Evolutionary conservation across 2,797 vertebrate genomes (phyloP), one percentile per base, ranked within the genome.

Genomic region (Peromyscus melanophrys): DNA sequence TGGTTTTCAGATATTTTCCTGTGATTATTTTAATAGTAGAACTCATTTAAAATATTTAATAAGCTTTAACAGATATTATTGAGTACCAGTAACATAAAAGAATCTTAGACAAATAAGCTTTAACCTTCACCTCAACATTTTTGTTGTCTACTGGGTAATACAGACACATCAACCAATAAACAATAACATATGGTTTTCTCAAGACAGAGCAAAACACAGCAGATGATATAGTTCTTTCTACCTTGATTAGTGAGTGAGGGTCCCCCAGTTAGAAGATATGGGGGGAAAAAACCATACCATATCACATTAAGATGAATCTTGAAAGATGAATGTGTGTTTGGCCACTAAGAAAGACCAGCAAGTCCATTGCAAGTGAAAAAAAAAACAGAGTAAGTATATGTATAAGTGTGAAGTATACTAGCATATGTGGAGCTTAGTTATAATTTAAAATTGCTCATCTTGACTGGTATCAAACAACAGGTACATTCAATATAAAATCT

Each of bases 401-500:
- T 37, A 25, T 55, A 91, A n/a, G 40, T 89, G 12, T 78, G 61
- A 95, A 75, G 49, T 76, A 2, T 91, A 76, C 49, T 57, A 80
- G 81, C 19, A 19, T 76, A 85, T 92, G 46, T 77, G 37, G 57
- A 17, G 4, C 34, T 37, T 96, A 78, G 59, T 86, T 77, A 7
- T 82, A 90, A 88, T 94, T 95, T 29, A 85, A 34, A 82, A 84
- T 77, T 85, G 27, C 10, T 84, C 17, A 29, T 57, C 37, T 95
- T 92, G 10, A 67, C 90, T 91, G 13, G 19, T 43, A 94, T 96
- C 57, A 84, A 95, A 83, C n/a, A 95, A 49, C 1, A 10, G 86
- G 40, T 80, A 43, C 25, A 87, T 76, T 97, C 49, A 84, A 97
- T 69, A 86, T 2, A 95, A 94, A 93, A 96, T 97, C 43, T 94